Conservation (phyloP, 2,797 vertebrate species). For the Macroramphosus scolopax region DNA sequence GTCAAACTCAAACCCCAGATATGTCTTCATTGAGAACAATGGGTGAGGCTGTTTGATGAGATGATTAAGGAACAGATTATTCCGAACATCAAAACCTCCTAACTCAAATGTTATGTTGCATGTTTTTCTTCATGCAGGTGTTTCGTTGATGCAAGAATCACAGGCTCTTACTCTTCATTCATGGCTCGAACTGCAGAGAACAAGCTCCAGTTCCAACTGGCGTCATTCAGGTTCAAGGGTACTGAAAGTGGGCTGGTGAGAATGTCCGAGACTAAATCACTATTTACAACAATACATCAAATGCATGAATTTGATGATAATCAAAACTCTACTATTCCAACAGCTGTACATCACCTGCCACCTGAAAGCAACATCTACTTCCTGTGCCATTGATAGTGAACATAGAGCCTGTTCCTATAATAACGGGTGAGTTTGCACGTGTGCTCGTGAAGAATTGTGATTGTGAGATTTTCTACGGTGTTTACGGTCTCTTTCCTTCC, state of each 20-base stretch:
- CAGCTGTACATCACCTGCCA: conserved; percentile 75
- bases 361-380: conserved; percentile 59
- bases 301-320: not conserved
- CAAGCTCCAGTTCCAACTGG: conserved; percentile 65
- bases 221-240: conserved; percentile 71
- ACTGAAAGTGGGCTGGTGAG: conserved; percentile 42
- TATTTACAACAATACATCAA: not conserved
- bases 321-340: conserved; percentile 5
- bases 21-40: conserved; percentile 65
- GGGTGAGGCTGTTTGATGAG: conserved; percentile 50
- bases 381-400: not conserved
- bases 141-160: conserved; percentile 62
- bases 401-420: conserved; percentile 73
- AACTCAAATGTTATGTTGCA: not conserved
- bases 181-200: conserved; percentile 36
- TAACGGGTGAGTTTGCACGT: conserved; percentile 41
- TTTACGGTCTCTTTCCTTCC: conserved; percentile 3
- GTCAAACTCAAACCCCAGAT: conserved; percentile 34
- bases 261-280: no score
- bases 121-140: conserved; percentile 55
- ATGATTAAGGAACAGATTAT: not conserved
- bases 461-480: no score
- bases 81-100: not conserved
- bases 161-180: conserved; percentile 63
- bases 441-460: not conserved